Base-by-base conservation (phyloP, 64 coral and sea anemone species). In the Montipora efflorescens region DNA sequence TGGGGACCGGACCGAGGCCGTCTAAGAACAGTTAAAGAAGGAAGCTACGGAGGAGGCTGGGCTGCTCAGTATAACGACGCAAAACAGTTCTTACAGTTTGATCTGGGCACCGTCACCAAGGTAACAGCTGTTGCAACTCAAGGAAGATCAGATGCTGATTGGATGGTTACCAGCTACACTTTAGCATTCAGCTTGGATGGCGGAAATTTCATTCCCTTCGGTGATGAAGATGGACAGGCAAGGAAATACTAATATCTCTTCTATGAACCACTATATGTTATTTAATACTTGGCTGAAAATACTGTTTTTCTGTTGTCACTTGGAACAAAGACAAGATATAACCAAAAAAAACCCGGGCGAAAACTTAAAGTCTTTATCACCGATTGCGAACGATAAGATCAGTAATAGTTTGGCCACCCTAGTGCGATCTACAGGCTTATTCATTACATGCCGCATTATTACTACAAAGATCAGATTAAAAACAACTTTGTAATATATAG, bases 141-240 rank as follows among this genome's bases (percentile, higher is more conserved):
- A 79, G 77, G 77, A 10, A 7, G 48, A 55, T 79, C 48, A 5
- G 48, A 79, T 10, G 48, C 48, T 55, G n/a, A 79, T 18, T 79
- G 77, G 77, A 79, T 79, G 77, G 77, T 79, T 52, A 21, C 77
- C 48, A 79, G 77, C 77, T 79, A 79, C 50, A 79, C 48, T n/a
- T 79, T 79, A 46, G 77, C 77, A 1, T 79, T 55, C 49, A 79
- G 77, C 48, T 50, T 79, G 5, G 77, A 79, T 16, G 77, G 48
- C 6, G 77, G 48, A 7, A 53, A 48, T 23, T 79, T 79, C 4
- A 76, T 28, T 3, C 5, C 74, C 10, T 76, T 45, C 74, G 74
- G 74, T 14, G 23, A 46, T 46, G 77, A 46, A 10, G 50, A 53
- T 21, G 77, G 48, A 5, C 48, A 79, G 77, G 77, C 21, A 11